Percentiles rank a stretch among this genome's conserved stretches.
phyloP scores from a whole-genome alignment of 2,888 invertebrate species.

The Escarpia spicata region DNA sequence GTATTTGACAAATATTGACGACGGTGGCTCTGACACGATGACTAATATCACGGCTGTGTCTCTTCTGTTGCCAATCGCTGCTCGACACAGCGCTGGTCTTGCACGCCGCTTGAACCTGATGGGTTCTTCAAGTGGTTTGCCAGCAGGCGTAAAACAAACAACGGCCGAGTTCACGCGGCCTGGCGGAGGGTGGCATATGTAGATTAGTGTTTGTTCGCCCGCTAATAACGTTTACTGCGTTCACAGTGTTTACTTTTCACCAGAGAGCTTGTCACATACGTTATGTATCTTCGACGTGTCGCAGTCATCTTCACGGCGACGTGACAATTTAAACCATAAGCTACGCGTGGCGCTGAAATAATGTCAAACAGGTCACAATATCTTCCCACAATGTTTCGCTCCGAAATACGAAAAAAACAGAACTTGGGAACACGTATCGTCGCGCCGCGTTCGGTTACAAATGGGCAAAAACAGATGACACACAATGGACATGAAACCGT shows the following conservation, averaged over 20 bases:
- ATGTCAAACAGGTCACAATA: neutral
- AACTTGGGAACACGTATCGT: too few species aligned
- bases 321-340: neutral
- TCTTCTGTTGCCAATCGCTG: neutral
- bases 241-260: neutral
- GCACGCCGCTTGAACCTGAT: neutral
- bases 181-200: neutral
- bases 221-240: slow-evolving; percentile 3
- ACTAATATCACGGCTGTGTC: neutral
- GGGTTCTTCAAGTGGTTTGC: neutral
- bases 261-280: neutral
- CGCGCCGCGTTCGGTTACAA: too few species aligned
- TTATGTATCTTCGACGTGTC: neutral
- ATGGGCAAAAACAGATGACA: too few species aligned
- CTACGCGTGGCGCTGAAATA: neutral
- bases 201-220: neutral
- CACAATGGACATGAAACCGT: too few species aligned
- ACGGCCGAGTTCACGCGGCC: neutral
- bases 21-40: neutral
- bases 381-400: too few species aligned
- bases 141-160: neutral
- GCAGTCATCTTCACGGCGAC: neutral
- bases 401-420: too few species aligned
- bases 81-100: neutral
- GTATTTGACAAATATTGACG: neutral